phyloP scores from a whole-genome alignment of 1,140 invertebrate genomes.

The Dinoponera quadriceps region DNA sequence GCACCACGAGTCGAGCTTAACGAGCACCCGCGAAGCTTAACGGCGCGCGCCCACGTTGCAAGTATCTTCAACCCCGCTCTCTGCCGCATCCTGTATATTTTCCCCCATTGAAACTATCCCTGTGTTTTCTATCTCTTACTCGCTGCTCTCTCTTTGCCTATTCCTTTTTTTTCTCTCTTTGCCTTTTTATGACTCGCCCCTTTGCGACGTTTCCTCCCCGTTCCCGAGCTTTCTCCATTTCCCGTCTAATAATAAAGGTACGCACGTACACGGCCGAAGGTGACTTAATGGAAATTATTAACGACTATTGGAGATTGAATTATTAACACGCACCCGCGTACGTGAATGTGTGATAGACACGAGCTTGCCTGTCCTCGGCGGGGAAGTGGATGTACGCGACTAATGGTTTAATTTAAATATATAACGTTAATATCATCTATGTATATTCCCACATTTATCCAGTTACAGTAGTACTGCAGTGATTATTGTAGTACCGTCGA shows the following conservation, averaged over 20 bases:
- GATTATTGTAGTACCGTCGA: too few relatives aligned
- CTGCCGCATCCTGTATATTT: not conserved
- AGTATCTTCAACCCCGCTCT: conserved; percentile 36
- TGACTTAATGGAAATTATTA: not conserved
- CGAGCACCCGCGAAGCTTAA: conserved; percentile 56
- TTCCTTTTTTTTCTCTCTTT: not conserved
- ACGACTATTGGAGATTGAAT: not conserved
- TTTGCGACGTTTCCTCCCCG: not conserved
- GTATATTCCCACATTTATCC: too few relatives aligned
- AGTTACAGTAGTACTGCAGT: too few relatives aligned
- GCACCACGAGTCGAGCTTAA: conserved; percentile 53
- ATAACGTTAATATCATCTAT: too few relatives aligned
- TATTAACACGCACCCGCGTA: not conserved
- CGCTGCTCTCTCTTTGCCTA: not conserved
- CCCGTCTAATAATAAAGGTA: conserved; percentile 2
- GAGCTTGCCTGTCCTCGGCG: not conserved
- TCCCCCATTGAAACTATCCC: conserved; percentile 3
- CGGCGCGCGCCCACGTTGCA: conserved; percentile 23
- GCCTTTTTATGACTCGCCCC: not conserved
- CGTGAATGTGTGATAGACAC: not conserved
- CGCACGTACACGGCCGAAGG: not conserved
- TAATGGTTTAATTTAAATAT: too few relatives aligned
- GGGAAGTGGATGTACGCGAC: too few relatives aligned
- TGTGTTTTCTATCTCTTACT: not conserved
- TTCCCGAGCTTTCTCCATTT: not conserved